Evolutionary conservation across 2,888 invertebrate species (phyloP).

Genomic region (Euplexia lucipara): DNA sequence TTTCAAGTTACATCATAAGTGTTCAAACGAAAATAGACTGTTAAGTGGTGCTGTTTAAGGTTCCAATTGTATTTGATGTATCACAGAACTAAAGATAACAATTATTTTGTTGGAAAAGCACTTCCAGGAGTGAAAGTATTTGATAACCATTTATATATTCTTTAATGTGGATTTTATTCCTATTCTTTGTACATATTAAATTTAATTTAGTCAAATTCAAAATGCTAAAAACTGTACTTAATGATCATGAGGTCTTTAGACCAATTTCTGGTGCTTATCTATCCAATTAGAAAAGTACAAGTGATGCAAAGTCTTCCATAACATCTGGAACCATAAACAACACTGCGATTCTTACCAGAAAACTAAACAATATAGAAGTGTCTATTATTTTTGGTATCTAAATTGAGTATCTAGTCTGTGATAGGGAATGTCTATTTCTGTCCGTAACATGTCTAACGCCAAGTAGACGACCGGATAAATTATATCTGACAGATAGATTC

Average conservation of each 20-base stretch:
- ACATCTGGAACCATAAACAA: constrained; percentile 41
- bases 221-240: constrained; percentile 37
- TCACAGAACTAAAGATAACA: constrained; percentile 24
- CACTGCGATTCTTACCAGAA: constrained; percentile 40
- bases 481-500: constrained; percentile 5
- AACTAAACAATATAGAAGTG: constrained; percentile 18
- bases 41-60: constrained; percentile 54
- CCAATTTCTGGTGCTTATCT: constrained; percentile 3
- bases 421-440: constrained; percentile 76
- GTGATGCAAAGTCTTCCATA: constrained; percentile 58
- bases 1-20: constrained; percentile 40
- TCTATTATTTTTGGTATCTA: constrained; percentile 63
- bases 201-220: constrained; percentile 9
- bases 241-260: constrained; percentile 7
- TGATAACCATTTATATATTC: constrained; percentile 34
- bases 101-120: constrained; percentile 1
- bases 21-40: constrained; percentile 36
- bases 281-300: background rate
- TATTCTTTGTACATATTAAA: background rate
- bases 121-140: background rate
- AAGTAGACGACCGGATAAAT: background rate
- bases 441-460: constrained; percentile 59
- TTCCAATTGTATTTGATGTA: constrained; percentile 47
- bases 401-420: constrained; percentile 85
- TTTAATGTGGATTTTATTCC: constrained; percentile 31